Base-by-base conservation (phyloP, 2,888 invertebrate species). In the Netelia virgata region DNA sequence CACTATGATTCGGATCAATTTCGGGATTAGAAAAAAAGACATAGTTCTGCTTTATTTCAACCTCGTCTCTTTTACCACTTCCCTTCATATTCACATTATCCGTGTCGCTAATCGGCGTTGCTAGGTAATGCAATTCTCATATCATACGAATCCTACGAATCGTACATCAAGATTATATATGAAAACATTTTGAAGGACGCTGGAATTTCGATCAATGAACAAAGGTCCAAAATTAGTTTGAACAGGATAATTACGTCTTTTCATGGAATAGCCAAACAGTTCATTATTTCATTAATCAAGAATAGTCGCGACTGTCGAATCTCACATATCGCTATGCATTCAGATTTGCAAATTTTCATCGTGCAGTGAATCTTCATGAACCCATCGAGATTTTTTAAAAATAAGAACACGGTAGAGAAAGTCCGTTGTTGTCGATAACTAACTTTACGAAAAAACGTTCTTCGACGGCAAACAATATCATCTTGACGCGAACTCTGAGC, bases 11-110 rank as follows among this genome's bases (percentile, higher is more conserved):
- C 69, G 86, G 86, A 84, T 89, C 86, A 86, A 89, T 84, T 76
- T 92, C 90, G 57, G 91, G 90, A 84, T 92, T 89, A 16, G 89
- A 88, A 82, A 90, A 91, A 85, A 91, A 91, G 70, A 89, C 90
- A 91, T 92, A 91, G 86, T 90, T 92, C 68, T 90, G 90, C 82
- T 89, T 88, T 55, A 79, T 77, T 73, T 88, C 87, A 55, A 82
- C 83, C 68, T 90, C 88, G 73, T 90, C 90, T 47, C 90, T 87
- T 47, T 88, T 88, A 23, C 84, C 86, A 63, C 86, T 88, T 70
- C 86, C 90, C 88, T 87, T 91, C 91, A 92, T 92, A 81, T 84
- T 84, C 36, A 41, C 84, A 81, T 81, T 47, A 53, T 69, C 9
- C 55, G 23, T 53, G 14, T 63, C 28, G 50, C 36, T 43, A 74